Evolutionary conservation across 2,797 vertebrate genomes (phyloP).

Genomic region (Lates japonicus): DNA sequence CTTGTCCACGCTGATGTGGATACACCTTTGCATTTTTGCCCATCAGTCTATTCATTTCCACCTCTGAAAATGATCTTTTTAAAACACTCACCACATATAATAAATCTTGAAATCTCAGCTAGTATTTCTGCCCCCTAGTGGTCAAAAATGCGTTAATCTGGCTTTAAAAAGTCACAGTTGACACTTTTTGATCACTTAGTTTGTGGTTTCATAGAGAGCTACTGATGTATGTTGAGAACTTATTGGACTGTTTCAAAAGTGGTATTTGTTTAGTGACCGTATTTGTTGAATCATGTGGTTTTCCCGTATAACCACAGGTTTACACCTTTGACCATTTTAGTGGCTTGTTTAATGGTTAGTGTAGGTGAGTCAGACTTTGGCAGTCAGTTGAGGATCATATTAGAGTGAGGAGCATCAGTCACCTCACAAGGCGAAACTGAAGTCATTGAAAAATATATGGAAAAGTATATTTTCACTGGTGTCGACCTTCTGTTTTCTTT

Average conservation of each 20-base stretch:
- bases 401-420: not conserved
- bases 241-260: not conserved
- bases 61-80: no score
- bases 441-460: not conserved
- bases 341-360: not conserved
- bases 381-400: not conserved
- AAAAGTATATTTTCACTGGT: constrained; percentile 13
- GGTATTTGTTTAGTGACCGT: not conserved
- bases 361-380: not conserved
- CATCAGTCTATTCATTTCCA: not conserved
- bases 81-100: no score
- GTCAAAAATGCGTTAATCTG: not conserved
- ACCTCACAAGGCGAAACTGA: not conserved
- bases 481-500: constrained; percentile 30
- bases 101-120: no score
- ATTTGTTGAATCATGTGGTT: not conserved
- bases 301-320: not conserved
- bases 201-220: not conserved
- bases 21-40: not conserved
- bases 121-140: not conserved
- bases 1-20: not conserved
- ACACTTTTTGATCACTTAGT: not conserved
- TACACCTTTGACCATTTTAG: not conserved
- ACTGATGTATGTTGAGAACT: not conserved
- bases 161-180: constrained; percentile 3